Percentiles rank a stretch among this genome's conserved stretches.
Evolutionary conservation across 2,797 vertebrate species (phyloP).

Genomic region (Onychomys torridus): DNA sequence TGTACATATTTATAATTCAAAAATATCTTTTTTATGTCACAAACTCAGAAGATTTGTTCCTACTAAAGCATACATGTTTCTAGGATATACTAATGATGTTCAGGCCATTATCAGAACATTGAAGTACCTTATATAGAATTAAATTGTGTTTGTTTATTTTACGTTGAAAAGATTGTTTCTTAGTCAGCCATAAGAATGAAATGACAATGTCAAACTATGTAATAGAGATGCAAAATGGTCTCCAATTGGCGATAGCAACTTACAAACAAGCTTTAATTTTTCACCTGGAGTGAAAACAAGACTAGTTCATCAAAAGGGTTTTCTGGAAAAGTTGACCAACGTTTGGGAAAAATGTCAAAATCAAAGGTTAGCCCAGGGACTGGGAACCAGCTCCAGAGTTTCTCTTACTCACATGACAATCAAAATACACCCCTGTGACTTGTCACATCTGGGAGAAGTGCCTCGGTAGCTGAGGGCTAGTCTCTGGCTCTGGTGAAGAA

Average conservation of each 20-base stretch:
- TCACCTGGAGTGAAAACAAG: slow-evolving; percentile 41
- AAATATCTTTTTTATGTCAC: not conserved
- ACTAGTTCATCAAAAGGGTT: slow-evolving; percentile 21
- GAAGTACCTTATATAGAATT: slow-evolving; percentile 1
- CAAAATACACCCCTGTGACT: slow-evolving; percentile 72
- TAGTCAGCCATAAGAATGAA: not conserved
- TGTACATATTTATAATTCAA: not conserved
- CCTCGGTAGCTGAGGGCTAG: slow-evolving; percentile 44
- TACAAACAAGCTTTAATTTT: slow-evolving; percentile 1
- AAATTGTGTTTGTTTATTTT: slow-evolving; percentile 36
- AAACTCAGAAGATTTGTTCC: not conserved
- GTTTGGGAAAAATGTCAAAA: slow-evolving; percentile 55
- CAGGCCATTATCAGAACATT: slow-evolving; percentile 39
- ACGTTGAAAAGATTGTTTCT: not conserved
- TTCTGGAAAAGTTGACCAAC: slow-evolving; percentile 53
- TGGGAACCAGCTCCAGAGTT: slow-evolving; percentile 25
- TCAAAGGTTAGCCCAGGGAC: slow-evolving; percentile 43
- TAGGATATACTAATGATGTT: not conserved
- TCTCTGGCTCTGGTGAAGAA: slow-evolving; percentile 69
- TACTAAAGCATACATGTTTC: not conserved
- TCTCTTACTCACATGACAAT: slow-evolving; percentile 65
- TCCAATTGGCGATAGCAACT: not conserved
- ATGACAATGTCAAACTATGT: not conserved
- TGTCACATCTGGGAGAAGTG: slow-evolving; percentile 77
- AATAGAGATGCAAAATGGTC: not conserved